Evolutionary conservation across 2,888 invertebrate genomes (phyloP), one percentile per base, ranked within the genome.

Genomic region (Papilio gigon): DNA sequence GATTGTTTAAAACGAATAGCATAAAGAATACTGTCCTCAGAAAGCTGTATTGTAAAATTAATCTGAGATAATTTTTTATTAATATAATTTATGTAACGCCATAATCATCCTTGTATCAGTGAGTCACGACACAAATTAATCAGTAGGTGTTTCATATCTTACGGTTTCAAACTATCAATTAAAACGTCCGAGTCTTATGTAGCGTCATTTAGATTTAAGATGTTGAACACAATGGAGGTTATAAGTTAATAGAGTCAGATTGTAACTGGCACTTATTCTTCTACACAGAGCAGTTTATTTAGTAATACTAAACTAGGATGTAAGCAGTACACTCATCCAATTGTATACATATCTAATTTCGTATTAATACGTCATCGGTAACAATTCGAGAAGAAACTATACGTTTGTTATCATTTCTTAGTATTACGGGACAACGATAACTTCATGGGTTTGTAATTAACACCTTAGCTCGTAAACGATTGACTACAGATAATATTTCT

Each of bases 201-300:
- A 66, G 44, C 27, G 53, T 62, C 50, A 53, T 67, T 67, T 53
- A 67, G 61, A 61, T 53, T 67, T 53, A 30, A 62, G 60, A 67
- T 17, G 53, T 30, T 30, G 14, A 35, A 60, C n/a, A 37, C 47
- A 42, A 67, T 50, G 30, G 67, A 61, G 27, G 53, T 30, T 17
- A 67, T 62, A 67, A 53, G 30, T 53, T 40, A 40, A 53, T 30
- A 8, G 4, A 50, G 20, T 12, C 35, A n/a, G 63, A 53, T 53
- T 53, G 30, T 9, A 53, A 30, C n/a, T 30, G 27, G 30, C n/a
- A 53, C 6, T 53, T 30, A 53, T 12, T 27, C n/a, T 30, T 12
- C 4, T 53, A n/a, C 12, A 30, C 30, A 30, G 25, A 4, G 30
- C 9, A 27, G 4, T 9, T 22, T 47, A 11, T 44, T 47, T 47